Conservation (phyloP, 2,888 invertebrate genomes). For the Idaea biselata region DNA sequence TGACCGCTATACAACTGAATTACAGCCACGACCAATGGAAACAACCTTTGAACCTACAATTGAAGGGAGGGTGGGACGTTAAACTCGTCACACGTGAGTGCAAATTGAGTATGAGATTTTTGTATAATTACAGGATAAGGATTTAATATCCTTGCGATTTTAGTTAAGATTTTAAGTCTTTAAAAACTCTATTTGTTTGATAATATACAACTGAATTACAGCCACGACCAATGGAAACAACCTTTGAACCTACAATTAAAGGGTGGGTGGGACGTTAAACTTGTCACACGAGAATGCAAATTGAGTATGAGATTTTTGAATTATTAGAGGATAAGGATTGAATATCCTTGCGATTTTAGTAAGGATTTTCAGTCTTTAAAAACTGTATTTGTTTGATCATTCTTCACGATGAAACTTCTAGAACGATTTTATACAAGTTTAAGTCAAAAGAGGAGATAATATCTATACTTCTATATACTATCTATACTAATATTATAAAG, state of each 20-base stretch:
- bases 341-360: neutral
- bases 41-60: conserved; percentile 16
- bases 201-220: conserved; percentile 26
- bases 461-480: too few relatives aligned
- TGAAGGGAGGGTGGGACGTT: neutral
- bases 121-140: neutral
- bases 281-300: neutral
- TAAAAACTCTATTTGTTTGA: neutral
- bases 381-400: neutral
- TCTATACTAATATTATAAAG: too few relatives aligned
- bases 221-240: conserved; percentile 16
- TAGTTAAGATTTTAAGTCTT: neutral
- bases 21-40: conserved; percentile 20
- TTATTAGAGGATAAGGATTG: neutral
- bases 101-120: conserved; percentile 1
- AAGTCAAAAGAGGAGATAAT: too few relatives aligned
- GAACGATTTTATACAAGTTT: too few relatives aligned
- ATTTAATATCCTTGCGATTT: neutral
- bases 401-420: neutral
- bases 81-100: neutral
- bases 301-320: neutral
- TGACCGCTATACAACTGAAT: conserved; percentile 23
- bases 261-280: neutral
- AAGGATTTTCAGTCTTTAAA: neutral
- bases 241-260: conserved; percentile 15